Percentiles rank a stretch among this genome's conserved stretches.
Evolutionary conservation across 1,140 invertebrate species (phyloP).

Genomic region (Saccostrea cuccullata): DNA sequence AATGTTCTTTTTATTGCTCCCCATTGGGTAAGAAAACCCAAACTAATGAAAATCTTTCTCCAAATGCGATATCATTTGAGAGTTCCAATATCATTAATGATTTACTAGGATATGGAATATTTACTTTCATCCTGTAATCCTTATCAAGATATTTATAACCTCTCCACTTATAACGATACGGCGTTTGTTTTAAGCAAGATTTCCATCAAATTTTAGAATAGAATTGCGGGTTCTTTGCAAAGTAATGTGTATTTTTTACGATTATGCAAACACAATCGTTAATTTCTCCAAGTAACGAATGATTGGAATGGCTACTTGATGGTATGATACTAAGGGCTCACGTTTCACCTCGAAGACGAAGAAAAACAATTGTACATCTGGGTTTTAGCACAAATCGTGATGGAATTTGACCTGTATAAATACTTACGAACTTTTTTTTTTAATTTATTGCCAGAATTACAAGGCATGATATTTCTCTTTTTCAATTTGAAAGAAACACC

Average conservation of each 20-base stretch:
- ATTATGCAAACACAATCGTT: not conserved
- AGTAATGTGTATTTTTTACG: not conserved
- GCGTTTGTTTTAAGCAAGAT: not conserved
- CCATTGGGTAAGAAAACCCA: not conserved
- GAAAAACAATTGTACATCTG: not conserved
- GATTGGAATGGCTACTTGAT: not conserved
- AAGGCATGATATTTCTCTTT: too few relatives aligned
- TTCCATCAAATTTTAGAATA: slow-evolving; percentile 2
- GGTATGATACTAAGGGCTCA: not conserved
- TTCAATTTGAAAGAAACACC: too few relatives aligned
- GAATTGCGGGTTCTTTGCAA: not conserved
- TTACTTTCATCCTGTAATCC: not conserved
- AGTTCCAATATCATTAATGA: not conserved
- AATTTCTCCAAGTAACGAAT: not conserved
- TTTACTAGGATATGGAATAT: not conserved
- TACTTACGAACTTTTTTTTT: not conserved
- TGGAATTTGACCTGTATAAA: not conserved
- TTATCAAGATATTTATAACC: not conserved
- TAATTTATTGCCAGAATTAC: too few relatives aligned
- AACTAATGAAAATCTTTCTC: not conserved
- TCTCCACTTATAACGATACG: not conserved
- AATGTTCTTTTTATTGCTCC: slow-evolving; percentile 9
- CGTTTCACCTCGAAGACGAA: not conserved
- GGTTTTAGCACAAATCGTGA: not conserved
- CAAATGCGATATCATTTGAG: not conserved